Percentiles rank a stretch among this genome's conserved stretches.
These are phyloP conservation scores for Cacatua alba DNA, from an alignment of 2,113 vertebrate species.

Conservation along the genomic window DNA sequence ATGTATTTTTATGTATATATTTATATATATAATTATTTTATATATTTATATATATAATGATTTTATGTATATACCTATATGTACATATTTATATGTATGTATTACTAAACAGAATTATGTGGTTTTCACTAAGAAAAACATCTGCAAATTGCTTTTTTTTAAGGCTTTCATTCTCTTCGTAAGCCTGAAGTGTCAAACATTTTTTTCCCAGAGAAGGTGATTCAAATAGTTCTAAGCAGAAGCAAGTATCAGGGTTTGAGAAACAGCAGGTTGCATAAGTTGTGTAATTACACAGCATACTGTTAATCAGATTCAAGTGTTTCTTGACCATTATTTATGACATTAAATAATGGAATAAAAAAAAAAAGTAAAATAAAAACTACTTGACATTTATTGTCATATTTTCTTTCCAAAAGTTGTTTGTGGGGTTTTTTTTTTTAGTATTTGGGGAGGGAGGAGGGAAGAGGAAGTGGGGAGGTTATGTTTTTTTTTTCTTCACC, in stretches of 20 bases:
- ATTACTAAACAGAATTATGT: not conserved
- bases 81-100: not conserved
- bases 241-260: not conserved
- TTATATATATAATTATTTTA: not conserved
- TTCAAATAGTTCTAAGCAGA: not conserved
- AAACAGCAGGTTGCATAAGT: not conserved
- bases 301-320: not conserved
- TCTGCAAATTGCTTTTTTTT: not conserved
- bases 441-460: rapidly evolving
- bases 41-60: not conserved
- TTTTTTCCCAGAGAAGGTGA: not conserved
- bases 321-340: not conserved
- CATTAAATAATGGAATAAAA: not conserved
- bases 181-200: not conserved
- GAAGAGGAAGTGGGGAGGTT: rapidly evolving
- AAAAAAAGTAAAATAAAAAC: not conserved
- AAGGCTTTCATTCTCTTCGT: not conserved
- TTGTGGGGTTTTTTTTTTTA: not conserved
- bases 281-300: not conserved
- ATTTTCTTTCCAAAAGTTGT: not conserved
- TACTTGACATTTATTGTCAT: not conserved
- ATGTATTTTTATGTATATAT: not conserved
- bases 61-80: not conserved
- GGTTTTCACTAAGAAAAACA: not conserved
- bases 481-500: not conserved